Base-by-base conservation (phyloP, 2,113 vertebrate genomes). In the Gallinago jamesoni region DNA sequence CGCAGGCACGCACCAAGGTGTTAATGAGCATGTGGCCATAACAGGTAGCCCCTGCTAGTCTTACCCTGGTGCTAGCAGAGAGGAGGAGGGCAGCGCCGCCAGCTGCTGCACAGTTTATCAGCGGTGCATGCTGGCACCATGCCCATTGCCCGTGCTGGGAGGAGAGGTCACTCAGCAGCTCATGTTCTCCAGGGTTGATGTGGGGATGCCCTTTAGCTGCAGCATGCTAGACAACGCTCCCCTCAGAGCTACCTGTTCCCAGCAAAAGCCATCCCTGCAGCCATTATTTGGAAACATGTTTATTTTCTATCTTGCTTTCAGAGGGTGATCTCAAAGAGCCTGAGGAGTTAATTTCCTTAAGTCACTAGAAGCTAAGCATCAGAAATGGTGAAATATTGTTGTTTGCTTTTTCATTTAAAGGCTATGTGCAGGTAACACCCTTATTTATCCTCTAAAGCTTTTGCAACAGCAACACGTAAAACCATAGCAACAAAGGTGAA, bases 401-500 rank as follows among this genome's bases (percentile, higher is more conserved):
- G 31, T 77, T 86, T 94, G 63, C 24, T 92, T 75, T 74, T 77
- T 50, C 75, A 74, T 53, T 25, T 63, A 76, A 80, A 17, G 1
- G 10, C 53, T 73, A 35, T 19, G 47, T 25, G 45, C 67, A 74
- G 79, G 37, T 79, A 90, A 81, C 91, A 70, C 80, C 92, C 59
- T 91, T 86, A 15, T 84, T 87, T 63, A 68, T 87, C 48, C 77
- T 37, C 81, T 28, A 60, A 43, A 92, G 75, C 79, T 88, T 76
- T 53, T 93, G 88, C 85, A 86, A 76, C 9, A 73, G 78, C 57
- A 57, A 20, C 41, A 28, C 24, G 5, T 4, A 92, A 92, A 86
- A 83, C 83, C 95, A 96, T 86, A 64, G 94, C 89, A 96, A 96
- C 93, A 72, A 70, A 80, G 25, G 50, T 27, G 72, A 62, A 62